These are phyloP conservation scores for Drosophila nigromelanica DNA, from an alignment of 1,140 invertebrate genomes.

Conservation along the genomic window DNA sequence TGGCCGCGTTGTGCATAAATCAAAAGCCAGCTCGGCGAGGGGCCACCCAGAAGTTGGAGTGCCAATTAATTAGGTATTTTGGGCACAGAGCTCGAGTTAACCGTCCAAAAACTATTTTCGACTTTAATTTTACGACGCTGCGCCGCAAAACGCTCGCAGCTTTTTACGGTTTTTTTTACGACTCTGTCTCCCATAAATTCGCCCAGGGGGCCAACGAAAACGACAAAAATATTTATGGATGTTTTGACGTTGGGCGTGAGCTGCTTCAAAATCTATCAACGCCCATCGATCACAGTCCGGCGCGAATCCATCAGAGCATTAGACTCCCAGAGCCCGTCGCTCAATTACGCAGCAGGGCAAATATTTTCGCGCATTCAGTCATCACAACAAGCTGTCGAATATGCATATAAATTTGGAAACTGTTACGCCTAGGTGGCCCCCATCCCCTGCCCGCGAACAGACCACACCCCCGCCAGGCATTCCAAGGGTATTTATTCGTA, in stretches of 20 bases:
- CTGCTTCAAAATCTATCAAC: slow-evolving; percentile 64
- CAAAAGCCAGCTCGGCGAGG: slow-evolving; percentile 52
- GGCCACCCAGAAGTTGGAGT: slow-evolving; percentile 68
- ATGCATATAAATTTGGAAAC: slow-evolving; percentile 65
- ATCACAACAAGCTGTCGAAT: slow-evolving; percentile 41
- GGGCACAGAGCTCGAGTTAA: slow-evolving; percentile 58
- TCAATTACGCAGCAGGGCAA: slow-evolving; percentile 65
- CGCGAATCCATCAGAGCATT: slow-evolving; percentile 1
- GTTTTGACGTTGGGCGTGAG: slow-evolving; percentile 69
- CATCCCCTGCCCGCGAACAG: not conserved
- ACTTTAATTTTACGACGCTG: slow-evolving; percentile 68
- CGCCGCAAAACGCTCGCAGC: slow-evolving; percentile 20
- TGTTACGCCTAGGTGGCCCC: slow-evolving; percentile 62
- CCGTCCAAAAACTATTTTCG: slow-evolving; percentile 73
- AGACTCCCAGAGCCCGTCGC: slow-evolving; percentile 24
- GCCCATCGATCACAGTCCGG: slow-evolving; percentile 15
- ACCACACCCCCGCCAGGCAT: slow-evolving; percentile 11
- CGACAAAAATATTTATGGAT: slow-evolving; percentile 82
- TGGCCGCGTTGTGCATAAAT: slow-evolving; percentile 71
- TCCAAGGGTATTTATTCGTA: slow-evolving; percentile 52
- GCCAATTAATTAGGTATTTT: slow-evolving; percentile 78
- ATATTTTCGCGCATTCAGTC: slow-evolving; percentile 54
- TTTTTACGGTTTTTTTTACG: slow-evolving; percentile 74
- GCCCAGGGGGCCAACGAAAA: slow-evolving; percentile 40
- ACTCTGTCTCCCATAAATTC: slow-evolving; percentile 68